These are phyloP conservation scores for Gavialis gangeticus DNA, from an alignment of 2,113 vertebrate genomes.

Conservation along the genomic window DNA sequence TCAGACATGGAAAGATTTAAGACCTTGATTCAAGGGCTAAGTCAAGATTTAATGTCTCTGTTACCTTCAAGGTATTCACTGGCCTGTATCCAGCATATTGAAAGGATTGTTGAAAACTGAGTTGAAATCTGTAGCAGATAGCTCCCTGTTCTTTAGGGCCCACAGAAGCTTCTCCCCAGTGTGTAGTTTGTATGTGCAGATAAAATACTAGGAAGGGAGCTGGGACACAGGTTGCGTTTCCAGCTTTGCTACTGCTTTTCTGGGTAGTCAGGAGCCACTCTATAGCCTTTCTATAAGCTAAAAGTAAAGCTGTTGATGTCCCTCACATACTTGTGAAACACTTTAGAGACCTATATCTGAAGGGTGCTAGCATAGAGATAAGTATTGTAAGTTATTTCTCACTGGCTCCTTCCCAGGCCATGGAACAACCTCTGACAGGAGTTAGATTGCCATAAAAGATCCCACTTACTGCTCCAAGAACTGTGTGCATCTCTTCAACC, in stretches of 20 bases:
- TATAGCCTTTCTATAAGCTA: too few species aligned
- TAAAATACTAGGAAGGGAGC: not conserved
- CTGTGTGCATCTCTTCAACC: not conserved
- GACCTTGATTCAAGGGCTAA: not conserved
- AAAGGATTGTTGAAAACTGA: not conserved
- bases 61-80: not conserved
- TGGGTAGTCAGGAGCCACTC: not conserved
- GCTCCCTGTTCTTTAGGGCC: not conserved
- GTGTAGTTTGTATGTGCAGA: fast-evolving
- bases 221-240: not conserved
- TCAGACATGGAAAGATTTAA: not conserved
- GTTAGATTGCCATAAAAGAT: not conserved
- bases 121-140: not conserved
- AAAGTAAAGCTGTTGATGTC: not conserved
- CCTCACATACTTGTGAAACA: not conserved
- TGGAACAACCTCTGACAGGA: not conserved
- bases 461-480: not conserved
- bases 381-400: not conserved
- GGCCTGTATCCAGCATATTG: not conserved
- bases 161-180: not conserved
- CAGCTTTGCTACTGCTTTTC: not conserved
- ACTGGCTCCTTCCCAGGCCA: not conserved
- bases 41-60: not conserved
- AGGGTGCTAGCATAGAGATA: fast-evolving
- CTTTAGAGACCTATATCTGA: not conserved